Evolutionary conservation across 2,113 vertebrate genomes (phyloP), one percentile per base, ranked within the genome.

Genomic region (Cnemophilus loriae): DNA sequence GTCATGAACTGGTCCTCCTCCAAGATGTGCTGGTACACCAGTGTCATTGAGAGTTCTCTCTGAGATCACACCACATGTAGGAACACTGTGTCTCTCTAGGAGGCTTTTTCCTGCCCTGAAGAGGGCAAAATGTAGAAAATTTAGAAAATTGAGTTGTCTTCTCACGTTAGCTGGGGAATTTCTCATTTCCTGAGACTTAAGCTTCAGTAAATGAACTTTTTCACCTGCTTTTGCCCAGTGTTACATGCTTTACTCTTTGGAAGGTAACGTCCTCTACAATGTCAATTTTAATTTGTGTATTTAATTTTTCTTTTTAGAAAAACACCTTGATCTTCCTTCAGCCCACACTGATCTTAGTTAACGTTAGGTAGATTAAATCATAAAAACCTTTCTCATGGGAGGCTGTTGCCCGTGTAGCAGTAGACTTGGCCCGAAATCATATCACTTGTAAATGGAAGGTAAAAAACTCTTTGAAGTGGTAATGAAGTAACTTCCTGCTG

Each of bases 391-490:
- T 94, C 86, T 95, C 60, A 64, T 0, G 3, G 56, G 56, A 75
- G 60, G 13, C 61, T n/a, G 17, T 78, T 87, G 65, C 42, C 53
- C 32, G 17, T 28, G 47, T 41, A 93, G 56, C 41, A 41, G 46
- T 84, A 61, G 81, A 39, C 35, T 35, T 91, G 63, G 84, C 75
- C 50, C 77, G 91, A 95, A 93, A 95, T 65, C 39, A 32, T 87
- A 70, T 90, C 89, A 80, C 84, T 97, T 17, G 15, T 86, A 95
- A 60, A 55, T 50, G 56, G 85, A 97, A 95, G 93, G 83, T 75
- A 92, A 87, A 93, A 97, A 91, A 39, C 73, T 55, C 96, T 97
- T 98, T 97, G 95, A 98, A 97, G 97, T 97, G 97, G 97, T 97
- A 95, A 91, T 92, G 86, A 87, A 95, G 94, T 82, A 84, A 95